Evolutionary conservation across 2,113 vertebrate genomes (phyloP), one percentile per base, ranked within the genome.

Genomic region (Rhagologus leucostigma): DNA sequence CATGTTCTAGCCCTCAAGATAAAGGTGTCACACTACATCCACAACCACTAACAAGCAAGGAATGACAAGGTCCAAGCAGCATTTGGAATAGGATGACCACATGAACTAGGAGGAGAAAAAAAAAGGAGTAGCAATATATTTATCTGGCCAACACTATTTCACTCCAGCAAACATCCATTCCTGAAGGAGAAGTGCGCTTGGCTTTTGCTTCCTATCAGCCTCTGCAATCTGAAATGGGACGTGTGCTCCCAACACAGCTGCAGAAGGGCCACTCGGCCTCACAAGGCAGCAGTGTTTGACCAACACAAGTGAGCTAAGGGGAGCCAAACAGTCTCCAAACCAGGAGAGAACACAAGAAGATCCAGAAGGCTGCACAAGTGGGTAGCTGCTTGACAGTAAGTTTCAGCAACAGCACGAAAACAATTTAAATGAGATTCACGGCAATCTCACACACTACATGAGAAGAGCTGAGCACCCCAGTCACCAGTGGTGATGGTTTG

Each of bases 391-490:
- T 23, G 24, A 69, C 32, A 62, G 35, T 5, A 60, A 17, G 16
- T 24, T 86, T 77, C 50, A 77, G 37, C 4, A 2, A 44, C 5
- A 60, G 49, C 37, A 71, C 1, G 1, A 52, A 57, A 59, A 19
- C 32, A 29, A 35, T 41, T 69, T 27, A 44, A 84, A 37, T 0
- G 0, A 53, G 16, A 67, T 52, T 49, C 41, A 39, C 0, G 0
- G 32, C 6, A 4, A 29, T 12, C 1, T 0, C 46, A 46, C 22
- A 16, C 15, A 9, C 9, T 13, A 8, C 1, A 5, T 11, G 29
- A 62, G 57, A 84, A 64, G 16, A 70, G 26, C 39, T 29, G 21
- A 73, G 68, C 16, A 32, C 21, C 4, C 6, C 52, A 2, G 39
- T 29, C 63, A 47, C 20, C 57, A 55, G 13, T 4, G 6, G 39